Evolutionary conservation across 1,140 invertebrate species (phyloP).

Genomic region (Alviniconcha marisindica): DNA sequence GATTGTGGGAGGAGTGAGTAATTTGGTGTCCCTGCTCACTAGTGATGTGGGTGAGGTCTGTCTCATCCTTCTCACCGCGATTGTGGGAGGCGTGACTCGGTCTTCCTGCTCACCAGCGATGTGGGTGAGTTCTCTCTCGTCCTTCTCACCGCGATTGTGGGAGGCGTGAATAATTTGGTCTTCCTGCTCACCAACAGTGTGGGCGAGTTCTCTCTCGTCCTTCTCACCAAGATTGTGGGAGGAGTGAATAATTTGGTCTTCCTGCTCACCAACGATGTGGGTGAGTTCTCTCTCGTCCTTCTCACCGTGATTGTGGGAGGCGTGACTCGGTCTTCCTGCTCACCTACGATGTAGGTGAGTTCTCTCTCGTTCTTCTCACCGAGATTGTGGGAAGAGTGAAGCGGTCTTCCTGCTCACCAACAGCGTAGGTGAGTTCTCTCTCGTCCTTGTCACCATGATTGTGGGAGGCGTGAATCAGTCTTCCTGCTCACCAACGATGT

Average conservation of each 20-base stretch:
- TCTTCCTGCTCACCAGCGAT: background rate
- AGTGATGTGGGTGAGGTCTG: constrained; percentile 45
- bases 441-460: no score
- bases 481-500: constrained; percentile 43
- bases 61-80: background rate
- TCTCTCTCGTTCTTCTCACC: background rate
- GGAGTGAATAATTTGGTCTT: no score
- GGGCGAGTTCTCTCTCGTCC: no score
- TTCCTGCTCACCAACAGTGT: background rate
- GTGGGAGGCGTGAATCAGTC: no score
- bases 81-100: background rate
- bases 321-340: background rate
- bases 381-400: no score
- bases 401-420: constrained; percentile 39
- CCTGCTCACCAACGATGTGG: background rate
- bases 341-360: background rate
- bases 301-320: background rate
- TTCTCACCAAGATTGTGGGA: no score
- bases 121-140: background rate
- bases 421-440: constrained; percentile 31
- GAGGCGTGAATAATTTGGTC: no score
- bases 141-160: background rate
- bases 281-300: no score
- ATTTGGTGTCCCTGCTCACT: constrained; percentile 38
- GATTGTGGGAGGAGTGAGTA: no score